These are phyloP conservation scores for Asteroscopus sphinx DNA, from an alignment of 2,888 invertebrate genomes.

Conservation along the genomic window DNA sequence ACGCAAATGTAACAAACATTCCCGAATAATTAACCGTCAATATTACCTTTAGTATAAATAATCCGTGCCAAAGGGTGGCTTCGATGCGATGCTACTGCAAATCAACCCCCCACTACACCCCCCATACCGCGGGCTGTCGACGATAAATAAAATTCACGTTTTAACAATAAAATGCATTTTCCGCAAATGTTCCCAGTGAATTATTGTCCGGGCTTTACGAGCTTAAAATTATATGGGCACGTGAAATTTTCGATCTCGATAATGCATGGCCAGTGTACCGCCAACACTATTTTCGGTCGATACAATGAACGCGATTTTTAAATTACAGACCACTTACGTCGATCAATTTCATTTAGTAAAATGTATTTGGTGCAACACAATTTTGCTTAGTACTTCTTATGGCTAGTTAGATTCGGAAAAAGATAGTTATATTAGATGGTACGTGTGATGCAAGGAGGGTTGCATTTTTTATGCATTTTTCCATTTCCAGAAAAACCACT, in stretches of 20 bases:
- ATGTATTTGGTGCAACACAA: slow-evolving; percentile 36
- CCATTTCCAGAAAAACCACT: slow-evolving; percentile 68
- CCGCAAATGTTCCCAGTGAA: slow-evolving; percentile 89
- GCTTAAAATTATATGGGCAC: slow-evolving; percentile 89
- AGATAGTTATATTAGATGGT: slow-evolving; percentile 32
- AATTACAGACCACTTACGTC: slow-evolving; percentile 58
- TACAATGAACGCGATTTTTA: slow-evolving; percentile 60
- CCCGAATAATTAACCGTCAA: slow-evolving; percentile 88
- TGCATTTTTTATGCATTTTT: slow-evolving; percentile 76
- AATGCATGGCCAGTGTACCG: slow-evolving; percentile 77
- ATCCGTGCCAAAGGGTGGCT: slow-evolving; percentile 87
- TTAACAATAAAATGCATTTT: slow-evolving; percentile 90
- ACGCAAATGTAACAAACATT: slow-evolving; percentile 87
- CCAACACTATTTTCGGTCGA: slow-evolving; percentile 81
- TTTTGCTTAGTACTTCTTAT: slow-evolving; percentile 40
- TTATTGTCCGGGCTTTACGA: slow-evolving; percentile 88
- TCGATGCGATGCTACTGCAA: slow-evolving; percentile 87
- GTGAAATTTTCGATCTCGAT: slow-evolving; percentile 89
- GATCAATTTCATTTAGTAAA: slow-evolving; percentile 50
- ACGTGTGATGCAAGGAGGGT: slow-evolving; percentile 58
- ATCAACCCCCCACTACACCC: slow-evolving; percentile 81
- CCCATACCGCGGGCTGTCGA: slow-evolving; percentile 83
- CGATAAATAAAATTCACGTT: slow-evolving; percentile 90
- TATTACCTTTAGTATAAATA: slow-evolving; percentile 89
- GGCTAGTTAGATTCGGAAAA: slow-evolving; percentile 24